Conservation (phyloP, 2,797 vertebrate genomes). For the Simalia tracyae region DNA sequence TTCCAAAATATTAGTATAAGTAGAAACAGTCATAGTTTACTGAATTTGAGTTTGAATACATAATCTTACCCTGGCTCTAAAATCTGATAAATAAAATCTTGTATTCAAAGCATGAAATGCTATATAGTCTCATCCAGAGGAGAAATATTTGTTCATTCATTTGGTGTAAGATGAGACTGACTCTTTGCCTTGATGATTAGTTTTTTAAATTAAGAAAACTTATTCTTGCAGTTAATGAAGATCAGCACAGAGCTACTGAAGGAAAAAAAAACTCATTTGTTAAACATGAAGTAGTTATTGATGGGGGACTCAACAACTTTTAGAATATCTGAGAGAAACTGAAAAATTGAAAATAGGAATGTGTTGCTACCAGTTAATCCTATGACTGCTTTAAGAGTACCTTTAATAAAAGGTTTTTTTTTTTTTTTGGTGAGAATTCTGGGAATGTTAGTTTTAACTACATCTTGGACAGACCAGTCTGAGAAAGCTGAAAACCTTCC, state of each 20-base stretch:
- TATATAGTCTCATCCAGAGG: slow-evolving; percentile 20
- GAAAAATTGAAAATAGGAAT: slow-evolving; percentile 31
- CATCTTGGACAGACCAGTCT: neutral
- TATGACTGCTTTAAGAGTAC: slow-evolving; percentile 4
- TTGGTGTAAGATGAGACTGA: slow-evolving; percentile 8
- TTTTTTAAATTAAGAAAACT: slow-evolving; percentile 55
- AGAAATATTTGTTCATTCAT: slow-evolving; percentile 29
- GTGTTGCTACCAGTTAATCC: slow-evolving; percentile 41
- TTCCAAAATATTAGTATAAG: neutral
- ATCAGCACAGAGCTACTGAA: slow-evolving; percentile 37
- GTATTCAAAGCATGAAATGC: slow-evolving; percentile 40
- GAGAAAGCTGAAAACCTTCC: neutral
- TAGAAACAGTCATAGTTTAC: neutral
- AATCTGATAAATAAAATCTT: slow-evolving; percentile 32
- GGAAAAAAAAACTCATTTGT: slow-evolving; percentile 22
- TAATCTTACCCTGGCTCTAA: slow-evolving; percentile 9
- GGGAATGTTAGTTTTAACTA: neutral
- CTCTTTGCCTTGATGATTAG: slow-evolving; percentile 24
- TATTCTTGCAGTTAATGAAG: slow-evolving; percentile 41
- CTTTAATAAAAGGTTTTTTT: neutral
- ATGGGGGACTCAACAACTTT: slow-evolving; percentile 38
- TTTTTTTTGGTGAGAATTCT: neutral
- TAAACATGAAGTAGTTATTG: slow-evolving; percentile 32
- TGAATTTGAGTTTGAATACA: neutral
- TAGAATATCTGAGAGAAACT: slow-evolving; percentile 38